Evolutionary conservation across 2,797 vertebrate genomes (phyloP), one percentile per base, ranked within the genome.

Genomic region (Lepilemur ruficaudatus): DNA sequence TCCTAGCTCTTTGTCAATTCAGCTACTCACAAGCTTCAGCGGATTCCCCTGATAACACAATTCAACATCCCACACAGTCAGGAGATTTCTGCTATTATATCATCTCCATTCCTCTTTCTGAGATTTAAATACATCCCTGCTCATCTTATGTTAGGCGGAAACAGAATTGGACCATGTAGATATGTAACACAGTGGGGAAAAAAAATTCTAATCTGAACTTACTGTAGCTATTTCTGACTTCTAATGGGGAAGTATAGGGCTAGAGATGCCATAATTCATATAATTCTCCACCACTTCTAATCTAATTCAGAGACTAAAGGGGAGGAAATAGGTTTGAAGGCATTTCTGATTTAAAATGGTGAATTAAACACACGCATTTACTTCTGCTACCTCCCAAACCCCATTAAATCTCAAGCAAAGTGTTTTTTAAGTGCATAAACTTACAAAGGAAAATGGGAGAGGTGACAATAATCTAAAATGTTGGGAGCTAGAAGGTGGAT

Each of bases 101-200:
- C 79, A 83, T 93, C 59, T 95, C 70, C 38, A 90, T 93, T 94
- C 48, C 88, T 89, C 55, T 95, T 81, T 89, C 83, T 92, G 91
- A 96, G 91, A 95, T 94, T 97, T 90, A 95, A 97, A 93, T 92
- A 94, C 30, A 92, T 81, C 43, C 57, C 43, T 96, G 75, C 55
- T 96, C 93, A 91, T 95, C 78, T 95, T 91, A 63, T 18, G 17
- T 76, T 61, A 88, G 59, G 70, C 55, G 94, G 91, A 89, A 95
- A 93, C 50, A 85, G 88, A 97, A 90, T 15, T 67, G 32, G 73
- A 97, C 70, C 12, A 63, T 38, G 79, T 63, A 10, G 2, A 78
- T 63, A 76, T 17, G 48, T 59, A 91, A 72, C 46, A 93, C 0
- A 20, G 84, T 80, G 57, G 30, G 57, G 30, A 15, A 41, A 63